Percentiles rank a stretch among this genome's conserved stretches.
Conservation (phyloP, 2,797 vertebrate genomes). For the Brotula barbata region DNA sequence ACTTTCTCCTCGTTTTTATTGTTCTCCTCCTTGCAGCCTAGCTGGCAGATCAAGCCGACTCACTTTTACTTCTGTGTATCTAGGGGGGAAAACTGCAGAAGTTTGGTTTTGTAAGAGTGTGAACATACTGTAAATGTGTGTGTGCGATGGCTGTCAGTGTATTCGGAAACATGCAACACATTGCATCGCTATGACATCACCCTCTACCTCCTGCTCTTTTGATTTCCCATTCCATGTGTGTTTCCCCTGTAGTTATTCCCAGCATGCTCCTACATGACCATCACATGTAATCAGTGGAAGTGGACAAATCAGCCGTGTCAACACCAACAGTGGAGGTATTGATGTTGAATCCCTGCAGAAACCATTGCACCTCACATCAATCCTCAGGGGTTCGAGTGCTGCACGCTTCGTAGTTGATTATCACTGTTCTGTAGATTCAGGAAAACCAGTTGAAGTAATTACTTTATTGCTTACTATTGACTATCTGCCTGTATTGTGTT, state of each 20-base stretch:
- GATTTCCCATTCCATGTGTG: not conserved
- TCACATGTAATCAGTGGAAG: conserved; percentile 42
- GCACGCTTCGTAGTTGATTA: too few species aligned
- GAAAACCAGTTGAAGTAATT: too few species aligned
- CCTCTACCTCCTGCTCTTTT: not conserved
- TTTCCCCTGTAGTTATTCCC: not conserved
- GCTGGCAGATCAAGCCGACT: conserved; percentile 18
- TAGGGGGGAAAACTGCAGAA: not conserved
- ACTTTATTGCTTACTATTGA: too few species aligned
- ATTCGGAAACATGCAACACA: conserved; percentile 13
- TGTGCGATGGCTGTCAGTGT: not conserved
- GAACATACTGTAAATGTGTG: conserved; percentile 9
- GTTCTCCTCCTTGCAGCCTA: not conserved
- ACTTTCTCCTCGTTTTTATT: conserved; percentile 19
- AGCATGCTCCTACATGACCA: not conserved
- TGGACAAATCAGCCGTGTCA: conserved; percentile 26
- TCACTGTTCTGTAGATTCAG: too few species aligned
- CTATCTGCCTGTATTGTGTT: too few species aligned
- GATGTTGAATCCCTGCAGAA: conserved; percentile 37
- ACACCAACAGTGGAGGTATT: conserved; percentile 11
- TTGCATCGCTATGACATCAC: conserved; percentile 35
- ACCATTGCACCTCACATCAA: conserved; percentile 17
- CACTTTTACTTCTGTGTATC: not conserved
- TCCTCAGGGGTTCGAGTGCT: conserved; percentile 11
- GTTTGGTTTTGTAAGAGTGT: conserved; percentile 31